Evolutionary conservation across 2,113 vertebrate genomes (phyloP).

Genomic region (Nothoprocta pentlandii): DNA sequence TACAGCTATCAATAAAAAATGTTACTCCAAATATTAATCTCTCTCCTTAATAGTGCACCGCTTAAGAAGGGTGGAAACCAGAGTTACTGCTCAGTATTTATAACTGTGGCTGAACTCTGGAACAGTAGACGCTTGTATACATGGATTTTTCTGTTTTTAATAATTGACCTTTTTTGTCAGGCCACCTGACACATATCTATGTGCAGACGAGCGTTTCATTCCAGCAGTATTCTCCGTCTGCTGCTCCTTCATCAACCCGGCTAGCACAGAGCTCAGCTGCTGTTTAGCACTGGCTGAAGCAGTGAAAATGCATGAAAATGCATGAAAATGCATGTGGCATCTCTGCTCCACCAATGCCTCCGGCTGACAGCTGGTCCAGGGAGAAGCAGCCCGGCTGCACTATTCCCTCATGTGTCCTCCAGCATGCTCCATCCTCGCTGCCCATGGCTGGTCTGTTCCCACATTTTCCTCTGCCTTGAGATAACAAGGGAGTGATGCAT

Average conservation of each 20-base stretch:
- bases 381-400: not conserved
- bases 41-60: not conserved
- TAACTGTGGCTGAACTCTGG: not conserved
- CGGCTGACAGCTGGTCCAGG: not conserved
- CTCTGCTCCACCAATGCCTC: not conserved
- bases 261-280: not conserved
- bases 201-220: not conserved
- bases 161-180: not conserved
- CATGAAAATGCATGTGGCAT: not conserved
- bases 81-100: not conserved
- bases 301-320: not conserved
- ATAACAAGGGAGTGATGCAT: not conserved
- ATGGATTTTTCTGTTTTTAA: not conserved
- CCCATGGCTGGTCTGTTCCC: not conserved
- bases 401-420: not conserved
- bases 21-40: not conserved
- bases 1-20: not conserved
- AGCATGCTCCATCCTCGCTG: too few relatives aligned
- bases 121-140: not conserved
- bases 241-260: not conserved
- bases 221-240: not conserved
- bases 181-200: rapidly evolving
- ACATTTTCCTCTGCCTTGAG: not conserved
- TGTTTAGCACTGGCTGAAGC: not conserved
- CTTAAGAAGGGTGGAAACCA: not conserved